These are phyloP conservation scores for Psammodynastes pulverulentus DNA, from an alignment of 2,113 vertebrate species.

Conservation along the genomic window DNA sequence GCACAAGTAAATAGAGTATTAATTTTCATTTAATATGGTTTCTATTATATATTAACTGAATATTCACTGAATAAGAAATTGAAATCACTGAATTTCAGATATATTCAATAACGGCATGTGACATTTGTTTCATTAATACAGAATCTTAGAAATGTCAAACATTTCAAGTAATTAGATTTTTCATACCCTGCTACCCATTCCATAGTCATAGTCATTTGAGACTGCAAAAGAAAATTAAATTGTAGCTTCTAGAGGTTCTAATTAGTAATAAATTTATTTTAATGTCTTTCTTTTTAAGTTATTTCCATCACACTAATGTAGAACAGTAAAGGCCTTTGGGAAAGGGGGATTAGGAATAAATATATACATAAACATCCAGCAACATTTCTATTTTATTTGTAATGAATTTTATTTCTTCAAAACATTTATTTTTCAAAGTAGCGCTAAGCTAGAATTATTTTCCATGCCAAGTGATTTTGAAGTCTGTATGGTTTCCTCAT, in stretches of 20 bases:
- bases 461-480: not conserved
- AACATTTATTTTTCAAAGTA: not conserved
- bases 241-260: conserved; percentile 11
- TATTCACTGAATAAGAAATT: not conserved
- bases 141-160: not conserved
- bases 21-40: not conserved
- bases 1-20: not conserved
- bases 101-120: conserved; percentile 6
- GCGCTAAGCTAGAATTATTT: not conserved
- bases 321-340: not conserved
- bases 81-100: conserved; percentile 13
- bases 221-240: conserved; percentile 14
- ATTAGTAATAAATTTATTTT: not conserved
- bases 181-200: not conserved
- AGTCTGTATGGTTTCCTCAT: not conserved
- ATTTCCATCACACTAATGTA: not conserved
- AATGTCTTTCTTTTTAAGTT: not conserved
- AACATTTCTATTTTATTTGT: not conserved
- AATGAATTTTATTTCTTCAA: not conserved
- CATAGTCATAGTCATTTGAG: not conserved
- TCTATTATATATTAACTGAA: not conserved
- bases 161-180: conserved; percentile 7
- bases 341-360: not conserved
- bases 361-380: not conserved
- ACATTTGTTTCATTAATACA: not conserved